phyloP scores from a whole-genome alignment of 2,888 invertebrate genomes.

The Drosophila aldrichi region DNA sequence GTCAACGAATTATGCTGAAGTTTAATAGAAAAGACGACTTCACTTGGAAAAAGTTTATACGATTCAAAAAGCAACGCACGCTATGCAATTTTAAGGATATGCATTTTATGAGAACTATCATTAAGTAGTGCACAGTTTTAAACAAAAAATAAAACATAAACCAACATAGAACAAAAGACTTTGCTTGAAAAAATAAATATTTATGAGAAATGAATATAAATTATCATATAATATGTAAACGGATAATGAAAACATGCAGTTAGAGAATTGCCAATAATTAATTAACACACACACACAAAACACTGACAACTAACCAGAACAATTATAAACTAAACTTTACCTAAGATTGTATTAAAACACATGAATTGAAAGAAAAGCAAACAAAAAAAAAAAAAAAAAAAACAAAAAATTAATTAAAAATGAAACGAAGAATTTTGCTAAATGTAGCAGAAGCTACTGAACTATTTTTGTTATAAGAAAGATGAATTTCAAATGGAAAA shows the following conservation, averaged over 20 bases:
- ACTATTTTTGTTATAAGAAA: conserved; percentile 74
- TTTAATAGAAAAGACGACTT: conserved; percentile 44
- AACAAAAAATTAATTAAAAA: background rate
- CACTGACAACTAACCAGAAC: conserved; percentile 54
- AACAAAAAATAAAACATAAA: conserved; percentile 37
- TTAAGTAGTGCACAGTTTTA: conserved; percentile 72
- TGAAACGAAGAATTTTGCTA: conserved; percentile 33
- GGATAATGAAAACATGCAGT: conserved; percentile 65
- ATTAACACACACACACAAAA: conserved; percentile 42
- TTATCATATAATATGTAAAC: conserved; percentile 39
- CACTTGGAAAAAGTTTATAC: conserved; percentile 30
- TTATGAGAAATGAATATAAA: conserved; percentile 42
- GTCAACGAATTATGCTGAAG: conserved; percentile 80
- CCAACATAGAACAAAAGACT: conserved; percentile 75
- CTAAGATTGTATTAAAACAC: conserved; percentile 75
- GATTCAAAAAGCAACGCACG: conserved; percentile 41
- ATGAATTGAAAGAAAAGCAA: conserved; percentile 37
- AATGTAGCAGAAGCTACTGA: conserved; percentile 44
- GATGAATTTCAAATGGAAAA: conserved; percentile 19
- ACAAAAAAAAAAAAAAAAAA: background rate
- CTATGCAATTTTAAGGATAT: conserved; percentile 63
- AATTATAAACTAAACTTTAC: conserved; percentile 64
- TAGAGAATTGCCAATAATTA: conserved; percentile 80
- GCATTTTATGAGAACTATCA: conserved; percentile 61
- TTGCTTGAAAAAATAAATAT: conserved; percentile 66